Base-by-base conservation (phyloP, 2,888 invertebrate species). In the Allygus modestus region DNA sequence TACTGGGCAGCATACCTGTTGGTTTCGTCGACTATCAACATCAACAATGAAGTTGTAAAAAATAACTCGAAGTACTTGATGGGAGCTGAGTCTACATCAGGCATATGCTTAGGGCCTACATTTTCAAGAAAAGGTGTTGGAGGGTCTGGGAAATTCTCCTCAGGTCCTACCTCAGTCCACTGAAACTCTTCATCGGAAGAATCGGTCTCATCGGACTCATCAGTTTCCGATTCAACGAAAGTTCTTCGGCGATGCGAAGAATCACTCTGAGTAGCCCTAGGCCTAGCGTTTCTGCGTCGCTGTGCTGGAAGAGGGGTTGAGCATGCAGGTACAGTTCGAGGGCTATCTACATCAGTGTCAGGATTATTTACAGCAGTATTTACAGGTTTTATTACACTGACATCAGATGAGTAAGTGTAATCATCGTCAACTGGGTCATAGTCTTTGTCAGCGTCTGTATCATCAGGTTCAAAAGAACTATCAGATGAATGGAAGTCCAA, bases 1-100 rank as follows among this genome's bases (percentile, higher is more conserved):
- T 41, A 73, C 15, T 73, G 73, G 0, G 37, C 5, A 11, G 73
- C 73, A 73, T 73, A 73, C 11, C 37, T 37, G 23, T 73, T 73
- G 20, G 73, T 73, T 41, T 73, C 73, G 1, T 11, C 15, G 7
- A 41, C 41, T 11, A 73, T 20, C 26, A 43, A 23, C 23, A 11
- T 41, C 1, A 37, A 2, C 20, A 23, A n/a, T 9, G 20, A 41
- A 4, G 43, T 73, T n/a, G 69, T 69, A 20, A 73, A 73, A 73
- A 73, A 73, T 23, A 73, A 1, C 1, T 33, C n/a, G 73, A 75
- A 43, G 23, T 58, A 58, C 20, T 20, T 12, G 12, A 65, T 65
- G 4, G 65, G 28, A 31, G 65, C 5, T 28, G 65, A 26, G n/a
- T 65, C 31, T 0, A 31, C 28, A 31, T 9, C 5, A 17, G 65